phyloP scores from a whole-genome alignment of 2,797 vertebrate genomes.

The Lepidocolaptes lacrymiger region DNA sequence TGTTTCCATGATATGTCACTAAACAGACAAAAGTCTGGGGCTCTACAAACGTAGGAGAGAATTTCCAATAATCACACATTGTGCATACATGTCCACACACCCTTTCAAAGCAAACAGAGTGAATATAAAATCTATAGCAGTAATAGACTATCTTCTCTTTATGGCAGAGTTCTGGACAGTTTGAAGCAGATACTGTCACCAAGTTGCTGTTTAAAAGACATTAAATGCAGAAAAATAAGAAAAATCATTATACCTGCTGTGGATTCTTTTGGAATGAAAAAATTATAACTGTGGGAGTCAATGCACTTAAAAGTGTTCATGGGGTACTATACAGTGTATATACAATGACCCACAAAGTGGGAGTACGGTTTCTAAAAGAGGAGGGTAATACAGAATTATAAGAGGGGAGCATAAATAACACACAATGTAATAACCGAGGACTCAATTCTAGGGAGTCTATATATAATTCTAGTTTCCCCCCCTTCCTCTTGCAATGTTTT shows the following conservation, averaged over 20 bases:
- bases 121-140: conserved; percentile 24
- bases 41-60: background rate
- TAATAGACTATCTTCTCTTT: background rate
- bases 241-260: background rate
- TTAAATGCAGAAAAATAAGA: conserved; percentile 5
- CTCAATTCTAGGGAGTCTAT: conserved; percentile 16
- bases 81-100: background rate
- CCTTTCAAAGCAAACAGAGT: background rate
- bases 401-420: conserved; percentile 30
- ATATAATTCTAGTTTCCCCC: background rate
- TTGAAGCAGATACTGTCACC: conserved; percentile 23
- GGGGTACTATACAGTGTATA: background rate
- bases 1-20: background rate
- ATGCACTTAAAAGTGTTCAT: background rate
- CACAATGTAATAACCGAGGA: background rate
- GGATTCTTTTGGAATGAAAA: background rate
- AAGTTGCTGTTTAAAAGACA: background rate
- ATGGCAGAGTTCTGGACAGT: conserved; percentile 14
- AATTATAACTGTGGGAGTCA: background rate
- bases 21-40: conserved; percentile 1
- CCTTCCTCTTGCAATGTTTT: background rate
- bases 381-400: conserved; percentile 6
- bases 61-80: conserved; percentile 22
- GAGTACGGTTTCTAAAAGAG: background rate
- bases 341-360: background rate